Percentiles rank a stretch among this genome's conserved stretches.
These are phyloP conservation scores for Parazoanthus darwini DNA, from an alignment of 92 coral and sea anemone genomes.

Conservation along the genomic window DNA sequence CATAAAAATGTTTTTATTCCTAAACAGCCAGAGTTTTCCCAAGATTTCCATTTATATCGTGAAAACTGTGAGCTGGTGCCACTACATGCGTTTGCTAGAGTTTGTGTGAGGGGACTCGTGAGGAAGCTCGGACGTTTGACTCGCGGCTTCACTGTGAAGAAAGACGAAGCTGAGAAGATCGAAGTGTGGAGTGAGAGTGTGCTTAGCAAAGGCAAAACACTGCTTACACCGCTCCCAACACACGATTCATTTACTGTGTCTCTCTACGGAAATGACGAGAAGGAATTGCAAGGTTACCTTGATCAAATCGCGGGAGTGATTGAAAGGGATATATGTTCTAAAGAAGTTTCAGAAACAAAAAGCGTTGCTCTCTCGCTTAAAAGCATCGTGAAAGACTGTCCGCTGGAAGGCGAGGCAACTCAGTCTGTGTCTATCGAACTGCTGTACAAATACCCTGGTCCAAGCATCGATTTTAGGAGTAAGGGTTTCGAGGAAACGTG, in stretches of 20 bases:
- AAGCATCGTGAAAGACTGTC: background rate
- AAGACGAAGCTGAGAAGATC: background rate
- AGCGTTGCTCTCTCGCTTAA: background rate
- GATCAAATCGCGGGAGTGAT: background rate
- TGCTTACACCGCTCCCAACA: background rate
- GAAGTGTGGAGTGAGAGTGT: background rate
- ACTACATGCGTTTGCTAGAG: background rate
- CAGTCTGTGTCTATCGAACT: background rate
- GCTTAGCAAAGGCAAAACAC: background rate
- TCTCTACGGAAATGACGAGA: background rate
- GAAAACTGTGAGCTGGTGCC: background rate
- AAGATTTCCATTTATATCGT: background rate
- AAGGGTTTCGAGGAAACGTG: background rate
- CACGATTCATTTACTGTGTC: background rate
- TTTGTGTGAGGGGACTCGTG: background rate
- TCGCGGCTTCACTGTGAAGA: background rate
- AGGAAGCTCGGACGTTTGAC: slow-evolving; percentile 2
- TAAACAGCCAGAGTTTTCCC: background rate
- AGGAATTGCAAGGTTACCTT: background rate
- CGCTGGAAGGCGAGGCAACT: background rate
- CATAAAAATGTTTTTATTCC: background rate
- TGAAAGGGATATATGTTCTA: background rate
- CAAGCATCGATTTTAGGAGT: slow-evolving; percentile 3
- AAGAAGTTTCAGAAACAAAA: background rate
- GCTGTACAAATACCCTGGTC: background rate